A percentile compares a stretch with the other conserved stretches of the same genome.
phyloP scores from a whole-genome alignment of 2,888 invertebrate genomes.

The Digitonthophagus gazella region DNA sequence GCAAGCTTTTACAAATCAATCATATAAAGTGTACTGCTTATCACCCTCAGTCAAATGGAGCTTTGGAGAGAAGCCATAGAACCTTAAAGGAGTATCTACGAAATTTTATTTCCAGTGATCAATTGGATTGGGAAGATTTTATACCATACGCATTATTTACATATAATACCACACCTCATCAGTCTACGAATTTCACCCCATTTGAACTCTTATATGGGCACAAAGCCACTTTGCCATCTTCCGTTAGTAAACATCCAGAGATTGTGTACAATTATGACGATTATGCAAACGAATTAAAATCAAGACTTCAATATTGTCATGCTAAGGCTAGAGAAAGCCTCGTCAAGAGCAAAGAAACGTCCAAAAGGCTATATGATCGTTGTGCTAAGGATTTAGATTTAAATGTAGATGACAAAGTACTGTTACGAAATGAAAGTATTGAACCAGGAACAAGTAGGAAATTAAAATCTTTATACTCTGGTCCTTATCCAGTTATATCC shows the following conservation, averaged over 20 bases:
- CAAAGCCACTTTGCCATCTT: slow-evolving; percentile 28
- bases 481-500: too few relatives aligned
- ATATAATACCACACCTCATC: too few relatives aligned
- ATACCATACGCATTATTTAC: too few relatives aligned
- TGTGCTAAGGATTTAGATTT: background rate
- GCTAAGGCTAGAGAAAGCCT: slow-evolving; percentile 34
- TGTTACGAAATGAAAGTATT: too few relatives aligned
- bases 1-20: slow-evolving; percentile 39
- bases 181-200: slow-evolving; percentile 34
- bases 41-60: slow-evolving; percentile 40
- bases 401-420: background rate
- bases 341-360: slow-evolving; percentile 27
- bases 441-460: too few relatives aligned
- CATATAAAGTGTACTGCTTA: slow-evolving; percentile 39
- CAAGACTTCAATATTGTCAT: too few relatives aligned
- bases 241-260: slow-evolving; percentile 31
- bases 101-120: too few relatives aligned
- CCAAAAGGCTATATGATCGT: too few relatives aligned
- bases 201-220: slow-evolving; percentile 35
- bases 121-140: too few relatives aligned
- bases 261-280: slow-evolving; percentile 35
- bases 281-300: too few relatives aligned
- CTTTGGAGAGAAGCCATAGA: slow-evolving; percentile 39
- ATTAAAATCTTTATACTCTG: too few relatives aligned
- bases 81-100: slow-evolving; percentile 38